A percentile compares a stretch with the other conserved stretches of the same genome.
Conservation (phyloP, 1,140 invertebrate genomes). For the Pararge aegeria region DNA sequence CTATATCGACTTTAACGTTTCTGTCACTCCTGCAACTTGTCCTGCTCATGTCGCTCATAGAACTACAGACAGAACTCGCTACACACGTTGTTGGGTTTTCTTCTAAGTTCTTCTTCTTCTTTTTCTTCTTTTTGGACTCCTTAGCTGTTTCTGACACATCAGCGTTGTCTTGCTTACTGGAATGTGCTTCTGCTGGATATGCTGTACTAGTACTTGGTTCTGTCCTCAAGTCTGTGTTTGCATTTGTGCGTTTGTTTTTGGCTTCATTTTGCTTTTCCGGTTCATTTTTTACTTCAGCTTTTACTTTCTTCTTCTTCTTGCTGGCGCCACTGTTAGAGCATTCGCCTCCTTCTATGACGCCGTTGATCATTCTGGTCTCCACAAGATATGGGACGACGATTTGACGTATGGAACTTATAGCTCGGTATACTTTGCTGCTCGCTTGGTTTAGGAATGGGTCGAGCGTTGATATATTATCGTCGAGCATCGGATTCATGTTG, state of each 20-base stretch:
- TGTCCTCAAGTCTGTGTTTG: constrained; percentile 10
- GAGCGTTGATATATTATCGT: constrained; percentile 32
- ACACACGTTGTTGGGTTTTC: constrained; percentile 43
- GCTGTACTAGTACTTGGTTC: constrained; percentile 4
- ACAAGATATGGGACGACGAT: constrained; percentile 39
- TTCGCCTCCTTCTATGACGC: constrained; percentile 27
- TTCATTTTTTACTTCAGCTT: constrained; percentile 32
- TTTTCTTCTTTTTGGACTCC: constrained; percentile 39
- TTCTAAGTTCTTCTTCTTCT: constrained; percentile 38
- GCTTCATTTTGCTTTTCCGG: constrained; percentile 25
- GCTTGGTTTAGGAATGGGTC: constrained; percentile 32
- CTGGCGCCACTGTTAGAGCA: constrained; percentile 8
- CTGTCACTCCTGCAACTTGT: constrained; percentile 41
- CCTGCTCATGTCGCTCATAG: constrained; percentile 46
- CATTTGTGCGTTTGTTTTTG: constrained; percentile 27
- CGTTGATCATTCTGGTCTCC: constrained; percentile 28
- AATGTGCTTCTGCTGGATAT: neutral
- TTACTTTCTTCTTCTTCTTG: constrained; percentile 40
- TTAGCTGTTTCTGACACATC: constrained; percentile 18
- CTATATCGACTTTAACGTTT: constrained; percentile 30
- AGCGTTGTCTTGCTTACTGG: constrained; percentile 1
- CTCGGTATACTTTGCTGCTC: constrained; percentile 49
- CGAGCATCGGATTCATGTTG: constrained; percentile 29
- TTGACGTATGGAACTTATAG: constrained; percentile 45
- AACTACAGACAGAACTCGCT: constrained; percentile 53